These are phyloP conservation scores for Lipophrys pholis DNA, from an alignment of 2,113 vertebrate species.

Conservation along the genomic window DNA sequence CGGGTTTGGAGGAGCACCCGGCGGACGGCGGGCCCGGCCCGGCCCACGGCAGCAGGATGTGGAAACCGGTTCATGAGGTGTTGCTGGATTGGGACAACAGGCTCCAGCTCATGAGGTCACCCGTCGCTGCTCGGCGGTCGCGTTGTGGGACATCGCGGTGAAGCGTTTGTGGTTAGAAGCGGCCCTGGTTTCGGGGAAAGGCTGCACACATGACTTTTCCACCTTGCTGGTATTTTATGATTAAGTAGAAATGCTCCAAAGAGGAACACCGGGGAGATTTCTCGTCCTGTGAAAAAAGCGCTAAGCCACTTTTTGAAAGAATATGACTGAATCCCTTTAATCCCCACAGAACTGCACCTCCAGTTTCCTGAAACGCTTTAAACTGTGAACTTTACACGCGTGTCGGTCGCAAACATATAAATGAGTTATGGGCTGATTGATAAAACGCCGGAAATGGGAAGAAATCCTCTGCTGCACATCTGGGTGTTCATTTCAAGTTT, in stretches of 20 bases:
- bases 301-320: neutral
- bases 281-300: slow-evolving; percentile 8
- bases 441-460: too few relatives aligned
- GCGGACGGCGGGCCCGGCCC: neutral
- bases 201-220: slow-evolving; percentile 50
- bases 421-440: too few relatives aligned
- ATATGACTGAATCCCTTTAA: slow-evolving; percentile 5
- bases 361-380: too few relatives aligned
- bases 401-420: too few relatives aligned
- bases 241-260: slow-evolving; percentile 28
- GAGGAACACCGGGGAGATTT: slow-evolving; percentile 14
- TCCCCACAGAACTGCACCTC: neutral
- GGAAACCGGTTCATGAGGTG: slow-evolving; percentile 74
- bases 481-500: too few relatives aligned
- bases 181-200: slow-evolving; percentile 41
- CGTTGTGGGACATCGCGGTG: slow-evolving; percentile 21
- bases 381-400: too few relatives aligned
- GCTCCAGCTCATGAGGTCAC: slow-evolving; percentile 74
- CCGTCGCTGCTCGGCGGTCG: slow-evolving; percentile 9
- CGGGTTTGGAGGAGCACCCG: too few relatives aligned
- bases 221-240: slow-evolving; percentile 47
- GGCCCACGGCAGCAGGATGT: slow-evolving; percentile 67
- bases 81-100: slow-evolving; percentile 73
- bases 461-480: too few relatives aligned
- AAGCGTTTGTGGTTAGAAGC: slow-evolving; percentile 42